Conservation (phyloP, 2,113 vertebrate species). For the Phrynosoma blainvillii region DNA sequence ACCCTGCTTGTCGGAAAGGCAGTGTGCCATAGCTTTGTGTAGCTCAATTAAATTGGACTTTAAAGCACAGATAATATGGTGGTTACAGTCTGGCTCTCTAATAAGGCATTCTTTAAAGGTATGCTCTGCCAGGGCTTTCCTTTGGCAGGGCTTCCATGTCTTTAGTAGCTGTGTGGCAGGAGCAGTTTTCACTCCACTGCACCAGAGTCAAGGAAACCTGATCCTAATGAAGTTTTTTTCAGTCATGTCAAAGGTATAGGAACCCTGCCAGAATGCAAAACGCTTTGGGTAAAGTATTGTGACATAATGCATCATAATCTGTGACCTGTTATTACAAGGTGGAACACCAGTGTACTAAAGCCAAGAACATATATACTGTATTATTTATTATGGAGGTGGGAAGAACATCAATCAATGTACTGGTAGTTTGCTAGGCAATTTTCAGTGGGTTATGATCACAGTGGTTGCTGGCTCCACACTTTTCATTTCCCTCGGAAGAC, state of each 20-base stretch:
- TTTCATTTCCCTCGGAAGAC: not conserved
- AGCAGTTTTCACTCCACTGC: not conserved
- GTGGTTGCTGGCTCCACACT: not conserved
- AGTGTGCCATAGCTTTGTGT: slow-evolving; percentile 51
- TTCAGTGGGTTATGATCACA: not conserved
- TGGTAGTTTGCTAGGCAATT: not conserved
- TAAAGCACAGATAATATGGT: slow-evolving; percentile 33
- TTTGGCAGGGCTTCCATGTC: not conserved
- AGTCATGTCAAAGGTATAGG: not conserved
- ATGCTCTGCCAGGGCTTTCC: slow-evolving; percentile 11
- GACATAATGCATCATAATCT: not conserved
- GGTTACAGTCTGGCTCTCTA: slow-evolving; percentile 57
- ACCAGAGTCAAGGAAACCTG: not conserved
- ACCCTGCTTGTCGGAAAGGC: slow-evolving; percentile 62
- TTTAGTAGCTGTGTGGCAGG: not conserved
- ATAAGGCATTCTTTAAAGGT: slow-evolving; percentile 62
- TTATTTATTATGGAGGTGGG: not conserved
- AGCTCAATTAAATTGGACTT: slow-evolving; percentile 72
- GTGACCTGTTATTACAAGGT: not conserved
- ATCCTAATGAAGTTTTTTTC: not conserved
- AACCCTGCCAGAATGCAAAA: not conserved
- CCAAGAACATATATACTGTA: not conserved
- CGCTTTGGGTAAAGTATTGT: not conserved
- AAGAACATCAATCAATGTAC: not conserved
- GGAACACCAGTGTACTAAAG: not conserved